Percentiles rank a stretch among this genome's conserved stretches.
phyloP scores from a whole-genome alignment of 2,113 vertebrate species.

The Anhinga anhinga region DNA sequence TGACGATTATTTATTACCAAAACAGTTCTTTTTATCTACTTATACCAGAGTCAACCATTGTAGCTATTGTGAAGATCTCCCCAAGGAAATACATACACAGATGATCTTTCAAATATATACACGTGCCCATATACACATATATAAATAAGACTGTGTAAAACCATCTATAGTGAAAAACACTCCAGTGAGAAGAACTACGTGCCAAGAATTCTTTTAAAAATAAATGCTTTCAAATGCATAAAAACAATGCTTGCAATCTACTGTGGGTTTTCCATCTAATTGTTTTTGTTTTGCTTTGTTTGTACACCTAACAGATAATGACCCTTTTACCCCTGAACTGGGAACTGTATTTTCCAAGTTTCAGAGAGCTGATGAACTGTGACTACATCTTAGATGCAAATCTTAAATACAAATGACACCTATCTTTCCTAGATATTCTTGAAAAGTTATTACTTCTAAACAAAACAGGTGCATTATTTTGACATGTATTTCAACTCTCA shows the following conservation, averaged over 20 bases:
- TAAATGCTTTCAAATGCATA: slow-evolving; percentile 3
- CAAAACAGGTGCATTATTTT: background rate
- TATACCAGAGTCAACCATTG: background rate
- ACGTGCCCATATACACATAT: background rate
- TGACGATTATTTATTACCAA: slow-evolving; percentile 59
- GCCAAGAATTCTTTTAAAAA: background rate
- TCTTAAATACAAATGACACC: slow-evolving; percentile 26
- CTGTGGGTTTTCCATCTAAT: background rate
- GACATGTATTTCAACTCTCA: slow-evolving; percentile 30
- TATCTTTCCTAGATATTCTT: background rate
- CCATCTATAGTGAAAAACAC: background rate
- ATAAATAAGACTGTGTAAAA: background rate
- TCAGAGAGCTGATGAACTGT: slow-evolving; percentile 13
- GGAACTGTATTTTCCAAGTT: slow-evolving; percentile 4
- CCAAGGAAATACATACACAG: slow-evolving; percentile 17
- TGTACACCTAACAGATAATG: background rate
- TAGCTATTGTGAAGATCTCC: slow-evolving; percentile 23
- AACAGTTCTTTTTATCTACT: slow-evolving; percentile 49
- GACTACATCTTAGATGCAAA: slow-evolving; percentile 18
- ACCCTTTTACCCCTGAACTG: background rate
- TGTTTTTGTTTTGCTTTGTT: background rate
- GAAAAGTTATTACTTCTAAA: slow-evolving; percentile 16
- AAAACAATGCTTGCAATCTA: background rate
- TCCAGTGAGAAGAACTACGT: background rate
- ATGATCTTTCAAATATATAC: background rate